These are phyloP conservation scores for Meandrusa payeni DNA, from an alignment of 2,888 invertebrate genomes.

Conservation along the genomic window DNA sequence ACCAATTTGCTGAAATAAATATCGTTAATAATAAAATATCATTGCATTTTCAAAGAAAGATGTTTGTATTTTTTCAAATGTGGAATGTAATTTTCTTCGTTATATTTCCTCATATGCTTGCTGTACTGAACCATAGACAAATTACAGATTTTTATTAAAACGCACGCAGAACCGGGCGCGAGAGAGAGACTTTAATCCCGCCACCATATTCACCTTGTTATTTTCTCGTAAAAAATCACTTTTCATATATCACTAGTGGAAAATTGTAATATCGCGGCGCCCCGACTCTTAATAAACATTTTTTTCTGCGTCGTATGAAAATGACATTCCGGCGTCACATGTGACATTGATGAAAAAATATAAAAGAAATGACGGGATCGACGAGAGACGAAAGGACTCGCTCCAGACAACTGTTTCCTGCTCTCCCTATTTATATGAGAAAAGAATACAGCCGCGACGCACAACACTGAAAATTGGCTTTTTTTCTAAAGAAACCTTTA, in stretches of 20 bases:
- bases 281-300: conserved; percentile 76
- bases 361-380: conserved; percentile 75
- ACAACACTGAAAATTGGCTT: neutral
- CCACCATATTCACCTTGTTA: conserved; percentile 68
- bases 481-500: no score
- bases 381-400: conserved; percentile 36
- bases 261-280: conserved; percentile 75
- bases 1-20: no score
- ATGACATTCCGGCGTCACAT: conserved; percentile 79
- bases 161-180: conserved; percentile 48
- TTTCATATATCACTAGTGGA: conserved; percentile 78
- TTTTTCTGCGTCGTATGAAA: conserved; percentile 75
- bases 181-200: conserved; percentile 62
- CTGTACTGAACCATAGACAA: conserved; percentile 16
- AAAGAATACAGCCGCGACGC: conserved; percentile 5
- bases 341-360: conserved; percentile 81
- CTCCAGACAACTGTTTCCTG: conserved; percentile 16
- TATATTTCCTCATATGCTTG: neutral
- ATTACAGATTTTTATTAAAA: conserved; percentile 33
- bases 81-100: no score
- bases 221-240: conserved; percentile 78
- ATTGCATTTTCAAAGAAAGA: no score
- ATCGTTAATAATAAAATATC: no score
- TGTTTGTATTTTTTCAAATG: no score
- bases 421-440: conserved; percentile 20